These are phyloP conservation scores for Etia nguti DNA, from an alignment of 2,113 vertebrate genomes.

Conservation along the genomic window DNA sequence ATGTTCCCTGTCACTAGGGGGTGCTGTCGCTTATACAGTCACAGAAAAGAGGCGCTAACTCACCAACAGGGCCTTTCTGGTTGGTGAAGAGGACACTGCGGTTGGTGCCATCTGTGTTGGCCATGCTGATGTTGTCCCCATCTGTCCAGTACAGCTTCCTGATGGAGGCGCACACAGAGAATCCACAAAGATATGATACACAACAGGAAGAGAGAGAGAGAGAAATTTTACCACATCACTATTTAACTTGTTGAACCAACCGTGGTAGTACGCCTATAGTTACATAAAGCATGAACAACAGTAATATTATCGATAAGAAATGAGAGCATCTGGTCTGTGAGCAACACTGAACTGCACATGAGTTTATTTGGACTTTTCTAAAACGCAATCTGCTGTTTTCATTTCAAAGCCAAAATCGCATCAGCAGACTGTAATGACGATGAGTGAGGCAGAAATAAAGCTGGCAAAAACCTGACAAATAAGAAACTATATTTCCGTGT, in stretches of 20 bases:
- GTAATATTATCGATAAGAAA: not conserved
- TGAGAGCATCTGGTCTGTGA: not conserved
- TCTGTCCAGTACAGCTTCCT: conserved; percentile 98
- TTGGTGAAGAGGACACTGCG: conserved; percentile 83
- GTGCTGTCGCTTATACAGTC: not conserved
- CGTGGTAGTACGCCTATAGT: not conserved
- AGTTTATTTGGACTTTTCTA: not conserved
- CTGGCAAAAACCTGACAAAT: not conserved
- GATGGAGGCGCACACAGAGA: not conserved
- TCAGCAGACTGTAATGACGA: not conserved
- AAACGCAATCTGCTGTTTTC: not conserved
- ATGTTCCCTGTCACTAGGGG: not conserved
- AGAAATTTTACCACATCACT: not conserved
- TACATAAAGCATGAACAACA: not conserved
- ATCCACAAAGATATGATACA: not conserved
- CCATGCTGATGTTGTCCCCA: conserved; percentile 92
- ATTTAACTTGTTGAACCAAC: not conserved
- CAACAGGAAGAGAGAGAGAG: not conserved
- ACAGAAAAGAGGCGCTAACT: conserved; percentile 10
- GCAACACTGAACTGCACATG: not conserved
- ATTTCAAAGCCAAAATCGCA: not conserved
- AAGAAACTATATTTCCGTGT: not conserved
- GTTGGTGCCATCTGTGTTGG: conserved; percentile 93
- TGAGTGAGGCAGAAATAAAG: not conserved
- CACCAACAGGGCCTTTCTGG: conserved; percentile 93